Evolutionary conservation across 1,140 invertebrate species (phyloP).

Genomic region (Hestina assimilis): DNA sequence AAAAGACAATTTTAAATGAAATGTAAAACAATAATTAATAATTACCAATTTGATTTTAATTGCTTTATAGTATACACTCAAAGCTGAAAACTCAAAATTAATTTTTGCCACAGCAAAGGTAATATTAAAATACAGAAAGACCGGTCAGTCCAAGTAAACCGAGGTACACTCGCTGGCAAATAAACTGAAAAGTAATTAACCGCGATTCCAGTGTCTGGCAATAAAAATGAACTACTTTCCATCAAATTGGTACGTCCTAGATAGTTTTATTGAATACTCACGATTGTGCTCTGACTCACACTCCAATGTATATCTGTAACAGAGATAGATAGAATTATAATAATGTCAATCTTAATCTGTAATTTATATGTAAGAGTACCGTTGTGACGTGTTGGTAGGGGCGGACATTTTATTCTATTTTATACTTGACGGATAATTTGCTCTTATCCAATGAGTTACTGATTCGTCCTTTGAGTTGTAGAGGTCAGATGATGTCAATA

Average conservation of each 20-base stretch:
- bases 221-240: neutral
- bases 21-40: neutral
- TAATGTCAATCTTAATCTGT: no score
- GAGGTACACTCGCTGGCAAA: neutral
- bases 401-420: no score
- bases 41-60: neutral
- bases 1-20: no score
- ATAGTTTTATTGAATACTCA: slow-evolving; percentile 14
- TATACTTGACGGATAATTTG: no score
- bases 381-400: no score
- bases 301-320: neutral
- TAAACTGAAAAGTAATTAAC: slow-evolving; percentile 9
- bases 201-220: neutral
- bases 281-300: neutral
- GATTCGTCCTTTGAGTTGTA: no score
- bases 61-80: neutral
- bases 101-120: neutral
- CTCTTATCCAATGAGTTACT: no score
- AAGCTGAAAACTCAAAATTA: neutral
- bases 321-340: slow-evolving; percentile 1
- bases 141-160: neutral
- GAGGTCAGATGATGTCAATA: no score
- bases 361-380: no score
- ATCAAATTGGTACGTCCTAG: slow-evolving; percentile 5
- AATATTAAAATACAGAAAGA: neutral